These are phyloP conservation scores for Leucophenga varia DNA, from an alignment of 1,140 invertebrate species.

Conservation along the genomic window DNA sequence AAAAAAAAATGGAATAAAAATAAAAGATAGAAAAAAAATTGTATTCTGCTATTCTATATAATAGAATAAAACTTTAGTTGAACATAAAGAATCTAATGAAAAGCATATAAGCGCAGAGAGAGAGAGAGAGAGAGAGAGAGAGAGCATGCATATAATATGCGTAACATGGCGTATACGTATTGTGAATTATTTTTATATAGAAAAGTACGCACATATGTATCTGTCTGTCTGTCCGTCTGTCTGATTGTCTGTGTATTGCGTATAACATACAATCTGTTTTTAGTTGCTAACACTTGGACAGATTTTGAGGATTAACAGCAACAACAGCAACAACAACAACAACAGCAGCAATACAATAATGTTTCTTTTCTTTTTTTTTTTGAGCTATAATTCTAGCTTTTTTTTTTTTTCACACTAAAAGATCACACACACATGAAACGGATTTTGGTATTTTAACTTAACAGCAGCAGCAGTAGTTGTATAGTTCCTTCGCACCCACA, in stretches of 20 bases:
- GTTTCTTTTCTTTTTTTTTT: conserved; percentile 4
- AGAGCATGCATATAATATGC: conserved; percentile 53
- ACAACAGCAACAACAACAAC: conserved; percentile 11
- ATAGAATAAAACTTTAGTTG: too few species aligned
- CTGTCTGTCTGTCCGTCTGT: conserved; percentile 10
- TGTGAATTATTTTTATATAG: conserved; percentile 23
- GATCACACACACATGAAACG: too few species aligned
- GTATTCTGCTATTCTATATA: too few species aligned
- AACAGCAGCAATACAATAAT: conserved; percentile 14
- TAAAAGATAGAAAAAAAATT: too few species aligned
- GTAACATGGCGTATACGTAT: conserved; percentile 15
- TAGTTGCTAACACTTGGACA: conserved; percentile 36
- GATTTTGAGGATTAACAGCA: conserved; percentile 48
- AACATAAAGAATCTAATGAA: too few species aligned
- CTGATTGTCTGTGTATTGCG: conserved; percentile 10
- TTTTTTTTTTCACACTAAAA: too few species aligned
- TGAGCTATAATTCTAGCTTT: too few species aligned
- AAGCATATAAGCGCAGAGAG: too few species aligned
- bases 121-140: too few species aligned
- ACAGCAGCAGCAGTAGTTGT: conserved; percentile 1
- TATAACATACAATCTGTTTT: conserved; percentile 35
- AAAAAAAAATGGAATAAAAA: too few species aligned
- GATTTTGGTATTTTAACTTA: too few species aligned
- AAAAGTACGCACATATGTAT: conserved; percentile 10
- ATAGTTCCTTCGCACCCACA: too few species aligned